Evolutionary conservation across 2,113 vertebrate species (phyloP).

Genomic region (Dicrurus megarhynchus): DNA sequence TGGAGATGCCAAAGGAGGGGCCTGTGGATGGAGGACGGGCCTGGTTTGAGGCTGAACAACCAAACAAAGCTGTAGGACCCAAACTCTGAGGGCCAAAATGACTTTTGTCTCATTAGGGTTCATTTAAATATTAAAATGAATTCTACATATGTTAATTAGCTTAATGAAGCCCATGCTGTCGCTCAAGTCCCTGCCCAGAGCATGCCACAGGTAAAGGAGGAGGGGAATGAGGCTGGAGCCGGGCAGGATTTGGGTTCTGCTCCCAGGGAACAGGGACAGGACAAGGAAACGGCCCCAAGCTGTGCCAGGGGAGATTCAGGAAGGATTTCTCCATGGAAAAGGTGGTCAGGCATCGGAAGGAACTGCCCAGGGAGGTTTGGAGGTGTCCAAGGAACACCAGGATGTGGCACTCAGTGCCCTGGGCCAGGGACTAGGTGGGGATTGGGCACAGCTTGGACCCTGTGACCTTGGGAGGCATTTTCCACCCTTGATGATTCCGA

Average conservation of each 20-base stretch:
- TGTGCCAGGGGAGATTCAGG: background rate
- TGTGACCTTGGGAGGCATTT: background rate
- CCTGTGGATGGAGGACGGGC: background rate
- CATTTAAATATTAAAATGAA: background rate
- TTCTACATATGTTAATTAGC: background rate
- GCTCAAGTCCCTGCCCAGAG: background rate
- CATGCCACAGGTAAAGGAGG: background rate
- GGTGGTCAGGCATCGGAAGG: background rate
- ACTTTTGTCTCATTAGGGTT: background rate
- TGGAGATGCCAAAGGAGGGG: background rate
- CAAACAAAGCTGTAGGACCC: background rate
- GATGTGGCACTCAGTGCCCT: background rate
- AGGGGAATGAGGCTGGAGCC: background rate
- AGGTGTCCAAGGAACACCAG: background rate
- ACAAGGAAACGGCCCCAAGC: accelerated
- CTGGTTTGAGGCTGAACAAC: background rate
- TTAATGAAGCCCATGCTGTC: background rate
- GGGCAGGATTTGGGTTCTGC: background rate
- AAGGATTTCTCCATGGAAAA: background rate
- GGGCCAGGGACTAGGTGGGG: background rate
- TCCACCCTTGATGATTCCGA: background rate
- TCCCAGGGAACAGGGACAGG: background rate
- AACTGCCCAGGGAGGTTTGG: background rate
- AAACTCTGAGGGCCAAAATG: background rate
- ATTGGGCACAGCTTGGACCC: background rate